Evolutionary conservation across 2,113 vertebrate species (phyloP).

Genomic region (Labeo catla): DNA sequence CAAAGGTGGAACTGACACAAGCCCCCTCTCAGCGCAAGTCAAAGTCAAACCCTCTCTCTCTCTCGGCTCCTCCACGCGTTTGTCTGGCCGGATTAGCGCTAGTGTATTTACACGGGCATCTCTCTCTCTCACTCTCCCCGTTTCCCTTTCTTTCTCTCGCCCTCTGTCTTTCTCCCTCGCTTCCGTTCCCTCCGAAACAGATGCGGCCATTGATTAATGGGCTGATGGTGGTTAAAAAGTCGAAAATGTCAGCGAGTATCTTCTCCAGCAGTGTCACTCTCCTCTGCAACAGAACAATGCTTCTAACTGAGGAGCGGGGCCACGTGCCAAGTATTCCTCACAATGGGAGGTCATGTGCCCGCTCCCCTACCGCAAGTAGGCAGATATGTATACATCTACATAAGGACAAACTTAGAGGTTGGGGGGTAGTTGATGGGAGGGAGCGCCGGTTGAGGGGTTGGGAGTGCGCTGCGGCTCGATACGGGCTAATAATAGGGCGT

Average conservation of each 20-base stretch:
- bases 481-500: slow-evolving; percentile 81
- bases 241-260: slow-evolving; percentile 84
- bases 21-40: slow-evolving; percentile 51
- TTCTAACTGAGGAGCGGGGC: slow-evolving; percentile 75
- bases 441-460: slow-evolving; percentile 56
- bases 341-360: slow-evolving; percentile 80
- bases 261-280: slow-evolving; percentile 77
- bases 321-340: slow-evolving; percentile 81
- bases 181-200: slow-evolving; percentile 71
- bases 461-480: slow-evolving; percentile 60
- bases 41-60: slow-evolving; percentile 66
- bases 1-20: slow-evolving; percentile 56
- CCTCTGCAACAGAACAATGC: slow-evolving; percentile 78
- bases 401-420: slow-evolving; percentile 42
- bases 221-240: slow-evolving; percentile 78
- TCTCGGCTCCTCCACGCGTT: slow-evolving; percentile 65
- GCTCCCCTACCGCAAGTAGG: slow-evolving; percentile 77
- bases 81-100: slow-evolving; percentile 78
- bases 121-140: slow-evolving; percentile 53
- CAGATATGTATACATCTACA: slow-evolving; percentile 69
- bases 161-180: slow-evolving; percentile 29
- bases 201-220: slow-evolving; percentile 84
- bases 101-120: slow-evolving; percentile 77
- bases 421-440: slow-evolving; percentile 60
- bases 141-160: slow-evolving; percentile 24